Conservation (phyloP, 2,797 vertebrate species). For the Prionace glauca region DNA sequence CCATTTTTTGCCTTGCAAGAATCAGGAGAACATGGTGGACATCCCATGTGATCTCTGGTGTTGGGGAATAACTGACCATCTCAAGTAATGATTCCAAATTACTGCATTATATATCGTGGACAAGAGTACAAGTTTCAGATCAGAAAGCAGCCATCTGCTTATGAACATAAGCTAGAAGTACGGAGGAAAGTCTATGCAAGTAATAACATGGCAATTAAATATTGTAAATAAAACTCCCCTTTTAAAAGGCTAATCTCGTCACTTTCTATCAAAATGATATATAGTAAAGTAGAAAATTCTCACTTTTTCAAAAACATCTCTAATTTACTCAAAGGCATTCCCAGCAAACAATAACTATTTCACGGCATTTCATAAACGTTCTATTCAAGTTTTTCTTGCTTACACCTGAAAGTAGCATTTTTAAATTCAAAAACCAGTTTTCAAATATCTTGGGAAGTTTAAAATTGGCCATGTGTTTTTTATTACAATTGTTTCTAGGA, state of each 20-base stretch:
- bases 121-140: neutral
- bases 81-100: too few relatives aligned
- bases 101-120: neutral
- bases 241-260: neutral
- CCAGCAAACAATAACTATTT: too few relatives aligned
- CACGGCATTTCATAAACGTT: too few relatives aligned
- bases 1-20: neutral
- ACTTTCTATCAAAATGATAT: neutral
- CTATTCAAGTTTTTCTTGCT: too few relatives aligned
- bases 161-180: neutral
- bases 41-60: neutral
- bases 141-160: neutral
- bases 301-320: too few relatives aligned
- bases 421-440: too few relatives aligned
- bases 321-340: too few relatives aligned
- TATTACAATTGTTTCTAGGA: too few relatives aligned
- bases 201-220: neutral
- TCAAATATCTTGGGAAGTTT: too few relatives aligned
- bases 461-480: too few relatives aligned
- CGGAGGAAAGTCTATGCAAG: neutral
- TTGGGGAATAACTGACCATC: neutral
- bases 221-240: neutral
- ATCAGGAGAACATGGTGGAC: neutral
- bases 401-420: too few relatives aligned
- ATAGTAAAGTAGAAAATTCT: too few relatives aligned